Evolutionary conservation across 2,888 invertebrate species (phyloP), one percentile per base, ranked within the genome.

Genomic region (Heteromyza rotundicornis): DNA sequence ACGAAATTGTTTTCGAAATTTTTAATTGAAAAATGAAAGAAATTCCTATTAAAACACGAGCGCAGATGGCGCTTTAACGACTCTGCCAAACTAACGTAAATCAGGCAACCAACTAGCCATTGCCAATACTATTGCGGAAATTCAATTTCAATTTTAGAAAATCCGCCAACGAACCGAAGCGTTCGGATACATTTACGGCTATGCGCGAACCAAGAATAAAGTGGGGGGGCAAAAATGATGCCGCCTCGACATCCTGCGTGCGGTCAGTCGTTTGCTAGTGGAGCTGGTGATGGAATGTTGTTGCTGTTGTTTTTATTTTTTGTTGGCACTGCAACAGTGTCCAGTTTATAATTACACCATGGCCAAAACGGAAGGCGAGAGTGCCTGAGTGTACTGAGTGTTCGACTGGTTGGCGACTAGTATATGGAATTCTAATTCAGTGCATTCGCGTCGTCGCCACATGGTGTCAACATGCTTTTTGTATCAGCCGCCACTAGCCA

Each of bases 401-500:
- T 27, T 5, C 10, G 10, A 27, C 27, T 20, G 49, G 12, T 49
- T 49, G n/a, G n/a, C n/a, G n/a, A n/a, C n/a, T n/a, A n/a, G n/a
- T 49, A 22, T 51, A 51, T 23, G n/a, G 23, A 17, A 20, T 51
- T 51, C 51, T 51, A 51, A 51, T 51, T 51, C 51, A 51, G 12
- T 49, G 19, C 17, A 7, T 16, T 49, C 12, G 23, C 51, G n/a
- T n/a, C n/a, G n/a, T n/a, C n/a, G 23, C 51, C 51, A 51, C 23
- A 51, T 23, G 51, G 22, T 23, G 51, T 51, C 3, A 23, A 24
- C 51, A 40, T 2, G 3, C 2, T n/a, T 7, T n/a, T 40, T 2
- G 40, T 40, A 40, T 10, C 40, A 14, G 16, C 40, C 16, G n/a
- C 14, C 40, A 40, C 8, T n/a, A n/a, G 40, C 10, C 40, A 10